Evolutionary conservation across 2,113 vertebrate species (phyloP).

Genomic region (Gasterosteus aculeatus): DNA sequence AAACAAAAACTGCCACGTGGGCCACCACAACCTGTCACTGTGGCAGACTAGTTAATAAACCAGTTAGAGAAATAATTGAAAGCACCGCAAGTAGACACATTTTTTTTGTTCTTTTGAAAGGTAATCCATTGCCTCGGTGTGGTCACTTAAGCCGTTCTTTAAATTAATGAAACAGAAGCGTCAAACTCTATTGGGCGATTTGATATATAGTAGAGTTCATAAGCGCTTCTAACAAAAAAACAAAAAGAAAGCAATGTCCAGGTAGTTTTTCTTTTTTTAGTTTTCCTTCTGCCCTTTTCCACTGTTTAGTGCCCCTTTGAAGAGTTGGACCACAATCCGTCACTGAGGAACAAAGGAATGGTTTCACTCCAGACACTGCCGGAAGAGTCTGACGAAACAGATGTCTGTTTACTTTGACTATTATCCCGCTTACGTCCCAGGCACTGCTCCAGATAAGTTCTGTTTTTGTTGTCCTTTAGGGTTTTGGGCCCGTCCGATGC

Average conservation of each 20-base stretch:
- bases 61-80: constrained; percentile 28
- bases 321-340: constrained; percentile 63
- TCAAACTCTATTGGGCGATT: constrained; percentile 58
- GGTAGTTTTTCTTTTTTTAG: constrained; percentile 83
- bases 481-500: constrained; percentile 60
- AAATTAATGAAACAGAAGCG: constrained; percentile 61
- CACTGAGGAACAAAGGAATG: constrained; percentile 73
- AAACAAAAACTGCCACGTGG: constrained; percentile 27
- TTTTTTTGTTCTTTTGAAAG: constrained; percentile 29
- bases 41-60: constrained; percentile 43
- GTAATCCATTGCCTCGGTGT: constrained; percentile 65
- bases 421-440: constrained; percentile 55
- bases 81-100: constrained; percentile 43
- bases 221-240: constrained; percentile 55
- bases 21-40: constrained; percentile 49
- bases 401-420: constrained; percentile 51
- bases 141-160: constrained; percentile 54
- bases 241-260: constrained; percentile 73
- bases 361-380: constrained; percentile 65
- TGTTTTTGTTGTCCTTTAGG: constrained; percentile 9
- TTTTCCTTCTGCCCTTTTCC: constrained; percentile 45
- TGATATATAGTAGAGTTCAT: constrained; percentile 73
- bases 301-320: constrained; percentile 67
- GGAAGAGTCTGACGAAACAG: constrained; percentile 63
- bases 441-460: constrained; percentile 80